These are phyloP conservation scores for Drosophila birchii DNA, from an alignment of 2,888 invertebrate species.

Conservation along the genomic window DNA sequence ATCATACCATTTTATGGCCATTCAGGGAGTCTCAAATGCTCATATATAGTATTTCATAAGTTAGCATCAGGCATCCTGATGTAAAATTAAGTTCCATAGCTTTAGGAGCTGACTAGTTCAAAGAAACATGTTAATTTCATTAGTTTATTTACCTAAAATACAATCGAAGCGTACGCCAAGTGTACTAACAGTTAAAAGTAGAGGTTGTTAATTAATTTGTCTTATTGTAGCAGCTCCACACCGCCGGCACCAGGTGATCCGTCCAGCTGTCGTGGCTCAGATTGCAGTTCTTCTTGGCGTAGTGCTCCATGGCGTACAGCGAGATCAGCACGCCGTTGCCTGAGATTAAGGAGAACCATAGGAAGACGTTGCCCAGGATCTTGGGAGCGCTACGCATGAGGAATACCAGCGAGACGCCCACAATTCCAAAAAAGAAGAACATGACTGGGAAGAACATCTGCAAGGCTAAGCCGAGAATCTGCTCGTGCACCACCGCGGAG, in stretches of 20 bases:
- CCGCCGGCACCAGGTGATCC: slow-evolving; percentile 85
- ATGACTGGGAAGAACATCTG: slow-evolving; percentile 95
- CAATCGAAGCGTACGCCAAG: slow-evolving; percentile 59
- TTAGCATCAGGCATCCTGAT: slow-evolving; percentile 59
- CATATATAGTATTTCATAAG: slow-evolving; percentile 60
- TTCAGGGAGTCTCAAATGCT: slow-evolving; percentile 29
- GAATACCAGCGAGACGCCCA: slow-evolving; percentile 86
- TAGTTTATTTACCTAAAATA: slow-evolving; percentile 63
- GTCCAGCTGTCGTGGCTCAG: slow-evolving; percentile 62
- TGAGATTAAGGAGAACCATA: slow-evolving; percentile 92
- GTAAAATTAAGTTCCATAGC: slow-evolving; percentile 58
- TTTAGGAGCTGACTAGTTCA: slow-evolving; percentile 39
- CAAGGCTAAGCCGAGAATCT: slow-evolving; percentile 91
- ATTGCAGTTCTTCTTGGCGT: slow-evolving; percentile 80
- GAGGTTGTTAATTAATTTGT: slow-evolving; percentile 8
- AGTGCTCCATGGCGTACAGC: slow-evolving; percentile 92
- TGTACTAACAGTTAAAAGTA: slow-evolving; percentile 55
- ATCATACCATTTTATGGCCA: slow-evolving; percentile 8
- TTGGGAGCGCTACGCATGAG: slow-evolving; percentile 85
- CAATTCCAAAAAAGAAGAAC: slow-evolving; percentile 91
- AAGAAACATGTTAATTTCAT: slow-evolving; percentile 41
- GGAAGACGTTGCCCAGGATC: slow-evolving; percentile 90
- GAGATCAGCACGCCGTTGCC: slow-evolving; percentile 89
- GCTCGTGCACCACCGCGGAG: slow-evolving; percentile 95
- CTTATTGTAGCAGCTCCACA: slow-evolving; percentile 85